These are phyloP conservation scores for Contarinia nasturtii DNA, from an alignment of 1,140 invertebrate species.

Conservation along the genomic window DNA sequence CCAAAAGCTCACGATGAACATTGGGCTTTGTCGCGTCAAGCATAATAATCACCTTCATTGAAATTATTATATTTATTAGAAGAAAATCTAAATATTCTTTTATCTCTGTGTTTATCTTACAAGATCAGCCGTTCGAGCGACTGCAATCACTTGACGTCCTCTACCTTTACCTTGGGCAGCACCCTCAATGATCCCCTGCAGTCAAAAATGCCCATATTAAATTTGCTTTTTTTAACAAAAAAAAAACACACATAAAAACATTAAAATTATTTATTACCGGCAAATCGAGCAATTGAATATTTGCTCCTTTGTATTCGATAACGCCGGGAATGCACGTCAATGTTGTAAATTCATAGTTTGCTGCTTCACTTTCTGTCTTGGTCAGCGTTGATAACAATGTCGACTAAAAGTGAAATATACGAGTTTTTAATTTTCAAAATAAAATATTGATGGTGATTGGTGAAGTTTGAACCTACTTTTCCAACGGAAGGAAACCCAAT, in stretches of 20 bases:
- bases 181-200: constrained; percentile 1
- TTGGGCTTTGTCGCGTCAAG: constrained; percentile 94
- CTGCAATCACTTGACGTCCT: constrained; percentile 82
- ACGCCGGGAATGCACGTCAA: constrained; percentile 98
- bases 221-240: no score
- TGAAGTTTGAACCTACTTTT: no score
- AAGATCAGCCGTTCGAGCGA: constrained; percentile 87
- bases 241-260: no score
- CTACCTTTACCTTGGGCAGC: constrained; percentile 58
- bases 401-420: constrained; percentile 35
- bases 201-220: background rate
- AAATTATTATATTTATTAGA: no score
- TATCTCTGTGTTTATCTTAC: no score
- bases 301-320: constrained; percentile 94
- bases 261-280: no score
- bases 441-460: background rate
- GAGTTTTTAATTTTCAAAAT: background rate
- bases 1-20: constrained; percentile 74
- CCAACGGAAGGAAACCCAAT: constrained; percentile 96
- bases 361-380: constrained; percentile 86
- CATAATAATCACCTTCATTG: no score
- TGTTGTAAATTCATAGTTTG: constrained; percentile 98
- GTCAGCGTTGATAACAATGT: constrained; percentile 85
- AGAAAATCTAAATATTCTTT: no score
- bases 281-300: constrained; percentile 94